Evolutionary conservation across 2,888 invertebrate genomes (phyloP).

Genomic region (Gasteruption jaculator): DNA sequence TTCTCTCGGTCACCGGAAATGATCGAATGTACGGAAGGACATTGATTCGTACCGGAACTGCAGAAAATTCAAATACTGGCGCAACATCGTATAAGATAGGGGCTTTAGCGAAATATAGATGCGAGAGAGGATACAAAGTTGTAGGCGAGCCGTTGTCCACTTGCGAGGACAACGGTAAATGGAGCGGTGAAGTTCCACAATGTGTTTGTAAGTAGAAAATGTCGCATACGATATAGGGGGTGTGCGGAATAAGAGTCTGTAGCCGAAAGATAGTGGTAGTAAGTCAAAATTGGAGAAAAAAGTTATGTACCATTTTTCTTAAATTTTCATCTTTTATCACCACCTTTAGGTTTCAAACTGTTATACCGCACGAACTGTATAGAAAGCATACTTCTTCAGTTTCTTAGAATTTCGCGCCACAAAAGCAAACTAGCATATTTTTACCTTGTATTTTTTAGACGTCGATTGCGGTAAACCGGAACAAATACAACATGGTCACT

Average conservation of each 20-base stretch:
- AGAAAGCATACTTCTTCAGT: too few species aligned
- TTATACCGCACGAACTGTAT: too few species aligned
- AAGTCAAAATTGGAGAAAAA: too few species aligned
- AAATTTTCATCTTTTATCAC: too few species aligned
- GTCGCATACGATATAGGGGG: too few species aligned
- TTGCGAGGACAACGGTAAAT: slow-evolving; percentile 79
- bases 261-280: too few species aligned
- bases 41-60: slow-evolving; percentile 64
- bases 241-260: too few species aligned
- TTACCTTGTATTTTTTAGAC: too few species aligned
- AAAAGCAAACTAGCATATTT: too few species aligned
- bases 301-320: too few species aligned
- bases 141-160: slow-evolving; percentile 80
- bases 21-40: slow-evolving; percentile 86
- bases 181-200: slow-evolving; percentile 79
- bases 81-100: slow-evolving; percentile 82
- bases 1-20: slow-evolving; percentile 84
- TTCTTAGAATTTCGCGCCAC: too few species aligned
- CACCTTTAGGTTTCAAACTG: too few species aligned
- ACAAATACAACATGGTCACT: slow-evolving; percentile 68
- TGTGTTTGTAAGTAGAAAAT: slow-evolving; percentile 70
- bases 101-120: slow-evolving; percentile 81
- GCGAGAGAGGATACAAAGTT: slow-evolving; percentile 85
- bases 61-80: slow-evolving; percentile 62
- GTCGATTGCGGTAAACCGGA: slow-evolving; percentile 82